Evolutionary conservation across 2,888 invertebrate genomes (phyloP), one percentile per base, ranked within the genome.

Genomic region (Aromia moschata): DNA sequence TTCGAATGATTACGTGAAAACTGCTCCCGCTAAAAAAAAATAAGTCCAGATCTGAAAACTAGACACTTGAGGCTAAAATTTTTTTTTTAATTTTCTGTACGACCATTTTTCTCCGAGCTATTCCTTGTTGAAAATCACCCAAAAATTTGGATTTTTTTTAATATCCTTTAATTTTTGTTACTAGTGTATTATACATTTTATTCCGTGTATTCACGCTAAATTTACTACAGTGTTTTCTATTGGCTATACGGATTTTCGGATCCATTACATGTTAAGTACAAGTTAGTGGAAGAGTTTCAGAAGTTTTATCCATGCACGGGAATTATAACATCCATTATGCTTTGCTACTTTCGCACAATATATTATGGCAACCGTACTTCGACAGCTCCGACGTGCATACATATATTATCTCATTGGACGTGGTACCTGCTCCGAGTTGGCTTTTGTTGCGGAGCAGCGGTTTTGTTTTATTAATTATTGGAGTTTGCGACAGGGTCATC

Each of bases 381-480:
- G 2, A 16, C n/a, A 10, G 17, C 3, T 40, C 10, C 15, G 40
- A 17, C 14, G 12, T 37, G 15, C 9, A 37, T 37, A n/a, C 7
- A 25, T 25, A 25, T 7, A 3, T 3, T 25, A 25, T 7, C 25
- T 5, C 7, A 40, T 40, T 40, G 16, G 16, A 16, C 16, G 17
- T 16, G 16, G 16, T 15, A 16, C n/a, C 40, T 16, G 16, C 16
- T 40, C 1, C 17, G n/a, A 10, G 40, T 2, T 16, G 25, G 15
- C 17, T 40, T 9, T 40, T 40, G 40, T 40, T 16, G 40, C 16
- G 16, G 40, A n/a, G 16, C 7, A 17, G 40, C 40, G 16, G 10
- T 40, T 40, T 40, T 40, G 40, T 40, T 40, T 40, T 40, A 40
- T 40, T 40, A 40, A 40, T 40, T 40, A 40, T 40, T 40, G 10